Evolutionary conservation across 2,888 invertebrate genomes (phyloP).

Genomic region (Xestia rhomboidea): DNA sequence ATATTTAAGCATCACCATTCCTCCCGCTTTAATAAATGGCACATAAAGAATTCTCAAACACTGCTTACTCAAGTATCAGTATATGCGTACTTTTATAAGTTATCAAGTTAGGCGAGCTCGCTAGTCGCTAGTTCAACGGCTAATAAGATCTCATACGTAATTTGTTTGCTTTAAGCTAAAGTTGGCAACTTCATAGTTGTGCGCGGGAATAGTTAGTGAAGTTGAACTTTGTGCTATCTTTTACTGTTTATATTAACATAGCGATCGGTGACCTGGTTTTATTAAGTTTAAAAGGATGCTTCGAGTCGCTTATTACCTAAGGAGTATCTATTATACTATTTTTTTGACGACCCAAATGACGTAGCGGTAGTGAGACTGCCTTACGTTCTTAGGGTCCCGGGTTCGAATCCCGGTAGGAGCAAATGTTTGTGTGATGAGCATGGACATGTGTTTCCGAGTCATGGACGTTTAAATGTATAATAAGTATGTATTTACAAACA

Average conservation of each 20-base stretch:
- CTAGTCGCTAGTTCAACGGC: constrained; percentile 23
- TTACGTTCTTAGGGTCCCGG: too few species aligned
- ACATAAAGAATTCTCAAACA: constrained; percentile 13
- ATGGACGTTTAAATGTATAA: too few species aligned
- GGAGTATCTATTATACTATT: not conserved
- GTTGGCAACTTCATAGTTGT: constrained; percentile 46
- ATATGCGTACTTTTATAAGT: constrained; percentile 30
- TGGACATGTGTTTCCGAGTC: too few species aligned
- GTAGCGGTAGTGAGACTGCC: too few species aligned
- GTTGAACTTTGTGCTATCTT: constrained; percentile 38
- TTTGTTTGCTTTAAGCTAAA: constrained; percentile 49
- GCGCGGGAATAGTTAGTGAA: constrained; percentile 41
- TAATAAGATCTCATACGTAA: constrained; percentile 55
- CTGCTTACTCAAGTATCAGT: not conserved
- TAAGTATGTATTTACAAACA: too few species aligned
- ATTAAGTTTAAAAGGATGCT: not conserved
- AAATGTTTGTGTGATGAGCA: too few species aligned
- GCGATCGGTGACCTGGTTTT: constrained; percentile 24
- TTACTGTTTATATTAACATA: constrained; percentile 40
- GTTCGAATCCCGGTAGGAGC: too few species aligned
- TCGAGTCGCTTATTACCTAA: not conserved
- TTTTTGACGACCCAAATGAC: too few species aligned
- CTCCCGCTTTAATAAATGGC: not conserved
- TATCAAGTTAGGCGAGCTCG: constrained; percentile 20
- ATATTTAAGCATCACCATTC: not conserved